Conservation (phyloP, 1,140 invertebrate genomes). For the Zaprionus ornatus region DNA sequence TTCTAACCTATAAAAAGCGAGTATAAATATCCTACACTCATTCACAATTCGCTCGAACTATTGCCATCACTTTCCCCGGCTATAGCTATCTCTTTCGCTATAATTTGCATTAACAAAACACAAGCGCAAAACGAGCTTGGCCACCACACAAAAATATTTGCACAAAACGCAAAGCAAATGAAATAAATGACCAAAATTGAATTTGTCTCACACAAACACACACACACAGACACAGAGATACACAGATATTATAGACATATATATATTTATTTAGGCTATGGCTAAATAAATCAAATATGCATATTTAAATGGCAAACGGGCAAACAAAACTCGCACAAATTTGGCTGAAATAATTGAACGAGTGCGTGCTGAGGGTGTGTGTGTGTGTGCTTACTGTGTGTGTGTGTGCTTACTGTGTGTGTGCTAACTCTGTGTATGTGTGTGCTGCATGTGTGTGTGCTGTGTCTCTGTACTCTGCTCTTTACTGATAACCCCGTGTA, state of each 20-base stretch:
- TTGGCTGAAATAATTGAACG: constrained; percentile 37
- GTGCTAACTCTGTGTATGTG: constrained; percentile 17
- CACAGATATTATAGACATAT: background rate
- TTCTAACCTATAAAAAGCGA: too few species aligned
- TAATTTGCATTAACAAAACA: constrained; percentile 69
- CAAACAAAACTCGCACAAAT: constrained; percentile 44
- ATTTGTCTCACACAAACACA: constrained; percentile 36
- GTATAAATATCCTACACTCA: too few species aligned
- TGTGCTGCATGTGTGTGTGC: constrained; percentile 14
- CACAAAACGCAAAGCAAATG: constrained; percentile 30
- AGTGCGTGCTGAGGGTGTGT: constrained; percentile 21
- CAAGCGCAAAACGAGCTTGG: constrained; percentile 35
- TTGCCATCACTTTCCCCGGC: background rate
- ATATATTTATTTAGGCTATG: constrained; percentile 20
- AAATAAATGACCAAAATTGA: constrained; percentile 56
- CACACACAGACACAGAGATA: background rate
- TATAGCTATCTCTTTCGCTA: constrained; percentile 32
- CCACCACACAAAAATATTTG: constrained; percentile 39
- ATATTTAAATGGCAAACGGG: constrained; percentile 67
- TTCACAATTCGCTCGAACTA: background rate
- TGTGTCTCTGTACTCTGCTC: background rate
- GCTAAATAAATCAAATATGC: constrained; percentile 73
- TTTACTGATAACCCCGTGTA: constrained; percentile 37
- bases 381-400: constrained; percentile 4
- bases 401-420: constrained; percentile 20